Conservation (phyloP, 2,888 invertebrate genomes). For the Harpalus rubripes region DNA sequence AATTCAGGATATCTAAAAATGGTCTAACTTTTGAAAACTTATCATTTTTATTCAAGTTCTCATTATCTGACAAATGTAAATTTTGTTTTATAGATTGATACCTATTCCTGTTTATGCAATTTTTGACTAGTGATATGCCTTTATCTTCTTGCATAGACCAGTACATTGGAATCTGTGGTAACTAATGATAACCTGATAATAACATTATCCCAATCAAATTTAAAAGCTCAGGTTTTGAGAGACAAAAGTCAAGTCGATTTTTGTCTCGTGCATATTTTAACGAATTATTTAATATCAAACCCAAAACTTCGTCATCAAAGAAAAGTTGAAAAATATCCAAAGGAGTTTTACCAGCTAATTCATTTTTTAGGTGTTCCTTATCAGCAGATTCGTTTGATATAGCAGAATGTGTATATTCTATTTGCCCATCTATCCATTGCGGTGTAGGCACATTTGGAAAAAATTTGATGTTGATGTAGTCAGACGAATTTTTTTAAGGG, state of each 20-base stretch:
- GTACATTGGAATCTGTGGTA: constrained; percentile 21
- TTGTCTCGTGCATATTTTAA: neutral
- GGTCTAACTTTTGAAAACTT: constrained; percentile 13
- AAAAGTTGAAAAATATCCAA: constrained; percentile 14
- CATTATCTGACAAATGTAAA: constrained; percentile 30
- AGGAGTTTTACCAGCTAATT: constrained; percentile 23
- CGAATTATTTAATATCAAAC: constrained; percentile 2
- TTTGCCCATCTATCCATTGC: constrained; percentile 6
- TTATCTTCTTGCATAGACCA: constrained; percentile 27
- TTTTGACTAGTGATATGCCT: constrained; percentile 1
- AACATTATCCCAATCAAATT: constrained; percentile 13
- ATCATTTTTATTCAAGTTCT: constrained; percentile 21
- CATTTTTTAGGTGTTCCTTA: constrained; percentile 38
- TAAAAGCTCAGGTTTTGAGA: neutral
- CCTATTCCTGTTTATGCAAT: constrained; percentile 13
- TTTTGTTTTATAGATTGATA: neutral
- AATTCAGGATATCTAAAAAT: constrained; percentile 67
- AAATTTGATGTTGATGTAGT: neutral
- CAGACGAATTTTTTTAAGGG: neutral
- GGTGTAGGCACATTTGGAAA: neutral
- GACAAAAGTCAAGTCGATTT: constrained; percentile 19
- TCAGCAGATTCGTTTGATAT: constrained; percentile 2
- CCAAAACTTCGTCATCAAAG: constrained; percentile 23
- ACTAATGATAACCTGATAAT: too few relatives aligned
- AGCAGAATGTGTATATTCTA: constrained; percentile 26